Percentiles rank a stretch among this genome's conserved stretches.
These are phyloP conservation scores for Cherax quadricarinatus DNA, from an alignment of 1,140 invertebrate genomes.

Conservation along the genomic window DNA sequence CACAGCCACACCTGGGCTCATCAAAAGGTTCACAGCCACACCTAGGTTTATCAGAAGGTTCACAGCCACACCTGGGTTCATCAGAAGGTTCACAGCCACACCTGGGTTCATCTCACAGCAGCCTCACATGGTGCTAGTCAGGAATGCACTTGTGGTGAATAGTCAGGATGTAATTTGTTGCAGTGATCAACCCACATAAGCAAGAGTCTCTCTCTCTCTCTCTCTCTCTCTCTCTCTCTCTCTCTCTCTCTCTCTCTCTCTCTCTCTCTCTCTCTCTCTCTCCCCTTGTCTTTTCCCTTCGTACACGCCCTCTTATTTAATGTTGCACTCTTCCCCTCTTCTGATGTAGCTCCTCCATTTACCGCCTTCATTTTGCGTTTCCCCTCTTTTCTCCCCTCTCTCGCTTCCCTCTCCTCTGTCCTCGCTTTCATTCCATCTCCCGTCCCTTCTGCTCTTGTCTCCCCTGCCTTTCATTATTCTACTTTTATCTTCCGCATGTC, in stretches of 20 bases:
- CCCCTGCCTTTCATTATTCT: not conserved
- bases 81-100: no score
- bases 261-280: conserved; percentile 24
- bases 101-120: no score
- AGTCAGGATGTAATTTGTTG: no score
- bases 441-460: not conserved
- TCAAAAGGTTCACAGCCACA: no score
- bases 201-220: not conserved
- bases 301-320: not conserved
- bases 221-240: conserved; percentile 15
- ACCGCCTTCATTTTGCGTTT: not conserved
- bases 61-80: no score
- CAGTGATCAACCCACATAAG: no score
- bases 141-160: no score
- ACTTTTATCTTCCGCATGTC: not conserved
- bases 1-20: no score
- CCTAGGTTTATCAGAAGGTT: no score
- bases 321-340: conserved; percentile 10
- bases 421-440: conserved; percentile 10
- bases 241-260: conserved; percentile 27
- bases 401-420: not conserved
- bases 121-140: no score
- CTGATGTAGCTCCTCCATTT: conserved; percentile 14
- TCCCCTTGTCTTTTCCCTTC: no score
- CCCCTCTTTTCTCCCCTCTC: not conserved